Percentiles rank a stretch among this genome's conserved stretches.
These are phyloP conservation scores for Hydrotaea diabolus DNA, from an alignment of 2,888 invertebrate species.

Conservation along the genomic window DNA sequence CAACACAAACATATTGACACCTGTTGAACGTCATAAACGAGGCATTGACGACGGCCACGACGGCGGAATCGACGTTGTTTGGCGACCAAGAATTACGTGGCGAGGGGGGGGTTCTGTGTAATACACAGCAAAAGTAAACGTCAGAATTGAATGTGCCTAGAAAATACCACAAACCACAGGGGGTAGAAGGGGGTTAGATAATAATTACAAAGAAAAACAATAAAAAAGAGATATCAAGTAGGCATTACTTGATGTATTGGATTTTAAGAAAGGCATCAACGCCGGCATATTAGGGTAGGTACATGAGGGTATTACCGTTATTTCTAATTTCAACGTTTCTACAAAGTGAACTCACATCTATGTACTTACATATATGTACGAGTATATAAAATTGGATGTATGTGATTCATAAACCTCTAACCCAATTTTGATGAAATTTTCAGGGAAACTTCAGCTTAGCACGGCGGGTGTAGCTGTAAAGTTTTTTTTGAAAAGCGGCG, in stretches of 20 bases:
- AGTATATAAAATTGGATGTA: no score
- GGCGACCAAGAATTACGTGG: neutral
- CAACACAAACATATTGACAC: slow-evolving; percentile 8
- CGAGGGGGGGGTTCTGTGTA: neutral
- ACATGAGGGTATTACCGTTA: no score
- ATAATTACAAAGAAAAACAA: neutral
- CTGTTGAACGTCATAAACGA: slow-evolving; percentile 30
- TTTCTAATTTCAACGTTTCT: no score
- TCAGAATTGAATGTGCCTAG: slow-evolving; percentile 14
- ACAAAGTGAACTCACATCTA: no score
- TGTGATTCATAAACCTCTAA: no score
- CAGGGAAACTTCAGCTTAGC: no score
- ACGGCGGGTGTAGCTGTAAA: no score
- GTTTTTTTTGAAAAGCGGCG: no score
- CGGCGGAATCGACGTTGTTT: neutral
- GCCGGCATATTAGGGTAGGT: no score
- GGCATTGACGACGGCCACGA: neutral
- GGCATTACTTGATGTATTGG: neutral
- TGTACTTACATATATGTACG: no score
- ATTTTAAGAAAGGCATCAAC: neutral
- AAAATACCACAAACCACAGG: slow-evolving; percentile 15
- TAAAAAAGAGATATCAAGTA: slow-evolving; percentile 11
- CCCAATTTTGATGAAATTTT: no score
- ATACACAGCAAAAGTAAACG: slow-evolving; percentile 15
- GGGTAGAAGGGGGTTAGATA: slow-evolving; percentile 6